Percentiles rank a stretch among this genome's conserved stretches.
Conservation (phyloP, 2,888 invertebrate genomes). For the Apamea crenata region DNA sequence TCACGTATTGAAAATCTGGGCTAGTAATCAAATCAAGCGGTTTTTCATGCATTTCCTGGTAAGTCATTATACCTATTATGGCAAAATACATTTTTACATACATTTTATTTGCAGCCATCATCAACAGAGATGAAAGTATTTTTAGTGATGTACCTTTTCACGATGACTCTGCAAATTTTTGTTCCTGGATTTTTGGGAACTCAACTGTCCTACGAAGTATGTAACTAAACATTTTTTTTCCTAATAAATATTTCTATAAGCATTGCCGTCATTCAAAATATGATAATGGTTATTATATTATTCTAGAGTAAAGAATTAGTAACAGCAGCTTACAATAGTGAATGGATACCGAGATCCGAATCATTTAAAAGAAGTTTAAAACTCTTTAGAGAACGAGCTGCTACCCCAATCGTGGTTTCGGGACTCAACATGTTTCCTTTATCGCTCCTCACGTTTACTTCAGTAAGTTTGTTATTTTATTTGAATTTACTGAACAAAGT, state of each 20-base stretch:
- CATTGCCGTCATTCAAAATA: background rate
- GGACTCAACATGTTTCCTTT: conserved; percentile 80
- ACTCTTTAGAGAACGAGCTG: conserved; percentile 76
- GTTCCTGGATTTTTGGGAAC: conserved; percentile 79
- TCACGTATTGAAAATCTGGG: background rate
- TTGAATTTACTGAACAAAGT: background rate
- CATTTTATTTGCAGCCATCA: conserved; percentile 73
- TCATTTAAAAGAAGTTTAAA: conserved; percentile 76
- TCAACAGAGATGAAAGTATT: conserved; percentile 72
- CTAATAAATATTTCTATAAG: too few species aligned
- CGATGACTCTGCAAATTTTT: conserved; percentile 77
- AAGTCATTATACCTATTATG: too few species aligned
- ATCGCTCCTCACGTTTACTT: conserved; percentile 78
- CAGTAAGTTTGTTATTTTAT: conserved; percentile 68
- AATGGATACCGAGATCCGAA: conserved; percentile 79
- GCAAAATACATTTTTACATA: too few species aligned
- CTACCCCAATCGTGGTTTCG: conserved; percentile 74
- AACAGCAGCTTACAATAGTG: conserved; percentile 78
- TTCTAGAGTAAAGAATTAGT: conserved; percentile 77
- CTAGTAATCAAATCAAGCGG: background rate
- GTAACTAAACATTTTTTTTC: background rate
- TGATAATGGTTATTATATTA: conserved; percentile 3
- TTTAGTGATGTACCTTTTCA: conserved; percentile 73
- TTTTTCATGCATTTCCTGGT: too few species aligned
- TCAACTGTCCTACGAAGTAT: conserved; percentile 75